A percentile compares a stretch with the other conserved stretches of the same genome.
These are phyloP conservation scores for Acleris sparsana DNA, from an alignment of 2,888 invertebrate genomes.

Conservation along the genomic window DNA sequence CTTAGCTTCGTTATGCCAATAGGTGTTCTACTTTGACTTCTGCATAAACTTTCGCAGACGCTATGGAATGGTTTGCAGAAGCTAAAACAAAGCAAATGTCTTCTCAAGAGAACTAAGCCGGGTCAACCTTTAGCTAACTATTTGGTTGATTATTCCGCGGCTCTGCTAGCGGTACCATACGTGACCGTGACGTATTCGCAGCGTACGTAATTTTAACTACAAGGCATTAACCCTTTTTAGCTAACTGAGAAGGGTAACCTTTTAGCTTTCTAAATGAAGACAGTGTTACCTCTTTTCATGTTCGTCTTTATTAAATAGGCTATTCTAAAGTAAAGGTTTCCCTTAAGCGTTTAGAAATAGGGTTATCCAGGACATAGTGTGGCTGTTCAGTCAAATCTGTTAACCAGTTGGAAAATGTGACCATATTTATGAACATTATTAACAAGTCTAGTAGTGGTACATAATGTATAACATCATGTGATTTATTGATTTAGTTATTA, in stretches of 20 bases:
- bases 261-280: too few relatives aligned
- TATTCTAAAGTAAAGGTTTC: too few relatives aligned
- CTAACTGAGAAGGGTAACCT: not conserved
- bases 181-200: constrained; percentile 29
- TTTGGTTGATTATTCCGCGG: constrained; percentile 22
- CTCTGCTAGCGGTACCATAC: constrained; percentile 18
- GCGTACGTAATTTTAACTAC: not conserved
- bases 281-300: too few relatives aligned
- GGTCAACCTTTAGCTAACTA: constrained; percentile 12
- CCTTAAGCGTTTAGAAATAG: too few relatives aligned
- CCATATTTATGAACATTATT: too few relatives aligned
- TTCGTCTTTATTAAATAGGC: too few relatives aligned
- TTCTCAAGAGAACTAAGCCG: constrained; percentile 5
- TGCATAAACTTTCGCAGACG: not conserved
- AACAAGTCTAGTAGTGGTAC: too few relatives aligned
- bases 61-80: not conserved
- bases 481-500: too few relatives aligned
- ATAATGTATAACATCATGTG: too few relatives aligned
- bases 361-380: too few relatives aligned
- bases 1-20: not conserved
- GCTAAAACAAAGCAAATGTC: constrained; percentile 8
- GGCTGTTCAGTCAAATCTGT: too few relatives aligned
- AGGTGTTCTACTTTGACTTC: not conserved
- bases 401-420: too few relatives aligned
- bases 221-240: not conserved